phyloP scores from a whole-genome alignment of 2,888 invertebrate genomes.

The Andrena bicolor region DNA sequence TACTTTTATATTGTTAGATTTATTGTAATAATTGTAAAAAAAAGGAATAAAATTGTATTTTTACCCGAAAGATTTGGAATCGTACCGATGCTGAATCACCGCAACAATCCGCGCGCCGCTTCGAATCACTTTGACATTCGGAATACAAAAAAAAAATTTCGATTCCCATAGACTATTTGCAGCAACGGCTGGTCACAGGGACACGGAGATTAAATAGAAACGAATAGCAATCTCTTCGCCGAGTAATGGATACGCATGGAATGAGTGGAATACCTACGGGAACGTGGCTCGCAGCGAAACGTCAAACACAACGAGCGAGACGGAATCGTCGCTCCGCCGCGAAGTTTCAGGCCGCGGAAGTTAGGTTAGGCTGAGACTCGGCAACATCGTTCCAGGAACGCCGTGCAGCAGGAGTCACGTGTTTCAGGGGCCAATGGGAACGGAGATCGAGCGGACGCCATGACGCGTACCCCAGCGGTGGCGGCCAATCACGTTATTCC shows the following conservation, averaged over 20 bases:
- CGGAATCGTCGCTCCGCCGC: conserved; percentile 9
- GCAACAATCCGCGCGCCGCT: neutral
- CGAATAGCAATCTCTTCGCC: neutral
- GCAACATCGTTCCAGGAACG: conserved; percentile 66
- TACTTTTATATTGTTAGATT: conserved; percentile 79
- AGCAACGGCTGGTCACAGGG: neutral
- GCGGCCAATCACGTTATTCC: conserved; percentile 80
- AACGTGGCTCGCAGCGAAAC: conserved; percentile 18
- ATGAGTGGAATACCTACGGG: conserved; percentile 19
- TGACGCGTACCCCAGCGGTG: conserved; percentile 76
- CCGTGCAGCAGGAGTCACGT: conserved; percentile 73
- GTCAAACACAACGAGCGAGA: conserved; percentile 36
- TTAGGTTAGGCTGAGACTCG: conserved; percentile 64
- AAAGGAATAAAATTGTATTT: conserved; percentile 73
- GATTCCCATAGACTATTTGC: neutral
- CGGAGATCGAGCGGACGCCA: conserved; percentile 71
- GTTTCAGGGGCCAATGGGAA: conserved; percentile 76
- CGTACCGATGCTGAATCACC: neutral
- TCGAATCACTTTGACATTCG: neutral
- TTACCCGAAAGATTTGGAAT: conserved; percentile 41
- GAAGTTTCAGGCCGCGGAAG: conserved; percentile 27
- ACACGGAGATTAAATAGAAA: neutral
- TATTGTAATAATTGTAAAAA: conserved; percentile 79
- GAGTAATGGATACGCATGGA: neutral
- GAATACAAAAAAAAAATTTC: neutral